These are phyloP conservation scores for Drosophila siamana DNA, from an alignment of 2,888 invertebrate genomes.

Conservation along the genomic window DNA sequence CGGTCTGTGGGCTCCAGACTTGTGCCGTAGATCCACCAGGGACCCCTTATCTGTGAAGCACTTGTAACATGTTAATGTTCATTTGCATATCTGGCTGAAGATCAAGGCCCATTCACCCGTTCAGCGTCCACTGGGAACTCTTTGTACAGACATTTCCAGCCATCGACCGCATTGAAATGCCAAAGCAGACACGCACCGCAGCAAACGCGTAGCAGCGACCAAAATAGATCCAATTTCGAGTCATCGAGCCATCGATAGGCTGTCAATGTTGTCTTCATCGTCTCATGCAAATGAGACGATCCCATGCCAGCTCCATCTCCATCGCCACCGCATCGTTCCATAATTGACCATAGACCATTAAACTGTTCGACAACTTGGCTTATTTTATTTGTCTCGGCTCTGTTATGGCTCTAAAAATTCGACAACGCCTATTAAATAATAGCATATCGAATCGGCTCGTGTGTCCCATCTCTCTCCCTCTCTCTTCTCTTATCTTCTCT, in stretches of 20 bases:
- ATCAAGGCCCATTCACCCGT: slow-evolving; percentile 43
- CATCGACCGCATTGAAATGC: slow-evolving; percentile 15
- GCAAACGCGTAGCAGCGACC: slow-evolving; percentile 3
- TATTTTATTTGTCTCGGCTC: slow-evolving; percentile 20
- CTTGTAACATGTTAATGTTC: slow-evolving; percentile 23
- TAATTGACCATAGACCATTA: slow-evolving; percentile 47
- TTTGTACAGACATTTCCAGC: slow-evolving; percentile 61
- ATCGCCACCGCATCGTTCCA: slow-evolving; percentile 16
- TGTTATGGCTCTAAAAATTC: slow-evolving; percentile 35
- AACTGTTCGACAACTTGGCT: slow-evolving; percentile 20
- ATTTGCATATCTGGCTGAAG: slow-evolving; percentile 27
- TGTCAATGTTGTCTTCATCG: slow-evolving; percentile 42
- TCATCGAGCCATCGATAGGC: slow-evolving; percentile 22
- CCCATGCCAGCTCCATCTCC: not conserved
- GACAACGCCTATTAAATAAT: slow-evolving; percentile 47
- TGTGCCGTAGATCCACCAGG: slow-evolving; percentile 59
- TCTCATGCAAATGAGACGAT: slow-evolving; percentile 59
- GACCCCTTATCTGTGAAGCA: slow-evolving; percentile 48
- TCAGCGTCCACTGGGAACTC: slow-evolving; percentile 55
- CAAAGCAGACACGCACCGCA: slow-evolving; percentile 8
- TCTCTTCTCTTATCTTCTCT: too few species aligned
- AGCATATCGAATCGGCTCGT: slow-evolving; percentile 26
- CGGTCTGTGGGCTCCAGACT: slow-evolving; percentile 15
- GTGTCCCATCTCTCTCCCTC: not conserved
- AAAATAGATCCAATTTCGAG: slow-evolving; percentile 21